These are phyloP conservation scores for Calliphora vomitoria DNA, from an alignment of 2,888 invertebrate species.

Conservation along the genomic window DNA sequence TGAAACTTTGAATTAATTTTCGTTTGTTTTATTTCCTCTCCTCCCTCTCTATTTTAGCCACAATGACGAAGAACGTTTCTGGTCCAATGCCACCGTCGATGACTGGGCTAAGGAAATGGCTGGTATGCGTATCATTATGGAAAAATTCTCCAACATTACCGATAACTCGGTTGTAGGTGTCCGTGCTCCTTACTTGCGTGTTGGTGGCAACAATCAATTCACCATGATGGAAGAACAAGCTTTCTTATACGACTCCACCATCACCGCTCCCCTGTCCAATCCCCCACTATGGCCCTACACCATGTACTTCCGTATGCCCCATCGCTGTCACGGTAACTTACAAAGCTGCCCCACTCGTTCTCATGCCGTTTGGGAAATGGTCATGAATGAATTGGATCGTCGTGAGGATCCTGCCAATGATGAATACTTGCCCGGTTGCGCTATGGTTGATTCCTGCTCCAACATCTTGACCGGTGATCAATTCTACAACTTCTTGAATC, in stretches of 20 bases:
- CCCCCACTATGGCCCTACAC: slow-evolving; percentile 99
- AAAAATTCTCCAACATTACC: slow-evolving; percentile 95
- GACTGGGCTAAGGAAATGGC: slow-evolving; percentile 98
- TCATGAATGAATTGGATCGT: slow-evolving; percentile 96
- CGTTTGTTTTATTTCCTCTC: neutral
- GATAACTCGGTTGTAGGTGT: slow-evolving; percentile 97
- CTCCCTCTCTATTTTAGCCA: slow-evolving; percentile 86
- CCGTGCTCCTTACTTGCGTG: slow-evolving; percentile 94
- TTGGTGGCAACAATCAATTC: slow-evolving; percentile 98
- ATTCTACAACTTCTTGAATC: slow-evolving; percentile 96
- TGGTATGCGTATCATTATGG: slow-evolving; percentile 95
- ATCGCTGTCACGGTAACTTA: slow-evolving; percentile 95
- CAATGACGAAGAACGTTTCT: slow-evolving; percentile 95
- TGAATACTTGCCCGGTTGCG: slow-evolving; percentile 95
- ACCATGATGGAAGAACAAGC: slow-evolving; percentile 99
- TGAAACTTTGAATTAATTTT: neutral
- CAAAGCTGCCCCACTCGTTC: slow-evolving; percentile 96
- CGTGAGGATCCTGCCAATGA: slow-evolving; percentile 95
- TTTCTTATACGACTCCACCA: slow-evolving; percentile 97
- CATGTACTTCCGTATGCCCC: slow-evolving; percentile 98
- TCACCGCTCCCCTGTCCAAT: slow-evolving; percentile 95
- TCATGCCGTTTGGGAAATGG: slow-evolving; percentile 98
- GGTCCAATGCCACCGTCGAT: slow-evolving; percentile 96
- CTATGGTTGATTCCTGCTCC: slow-evolving; percentile 97
- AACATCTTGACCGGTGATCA: slow-evolving; percentile 96